Base-by-base conservation (phyloP, 1,140 invertebrate species). In the Diachasma alloeum region DNA sequence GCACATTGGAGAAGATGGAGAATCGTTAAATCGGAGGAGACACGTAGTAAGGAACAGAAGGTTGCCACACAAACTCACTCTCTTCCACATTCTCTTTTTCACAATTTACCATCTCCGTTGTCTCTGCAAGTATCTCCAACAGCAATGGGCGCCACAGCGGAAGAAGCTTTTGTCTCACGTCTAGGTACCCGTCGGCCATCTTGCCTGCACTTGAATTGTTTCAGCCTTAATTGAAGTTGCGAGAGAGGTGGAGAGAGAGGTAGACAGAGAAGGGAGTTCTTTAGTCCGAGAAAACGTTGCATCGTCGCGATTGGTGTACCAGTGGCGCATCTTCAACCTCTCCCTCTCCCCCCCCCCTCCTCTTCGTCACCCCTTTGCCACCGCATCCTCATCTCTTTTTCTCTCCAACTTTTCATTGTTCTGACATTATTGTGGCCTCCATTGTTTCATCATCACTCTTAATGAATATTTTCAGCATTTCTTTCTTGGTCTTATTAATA, bases 121-220 rank as follows among this genome's bases (percentile, higher is more conserved):
- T 63, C 79, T 74, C 37, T 73, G 67, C 69, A 42, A 68, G 73
- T 75, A 69, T 22, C 63, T 73, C 46, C 59, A 63, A 63, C 59
- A 63, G 59, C 59, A 63, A 63, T 63, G 59, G 59, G 59, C 53
- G 37, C 31, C 37, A 8, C 46, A 68, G 71, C 19, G 36, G 36
- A 31, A 59, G 72, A 37, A 63, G 24, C 68, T 77, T 74, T 74
- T 75, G 36, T 74, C 69, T 75, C 56, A 24, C 59, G 24, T 24
- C 24, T 26, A 26, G 11, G 59, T 24, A 26, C n/a, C 68, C 24
- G 72, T 67, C 74, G 63, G 79, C 76, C 76, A 74, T 78, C 79
- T 72, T 75, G 69, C 59, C 80, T 79, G 82, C 80, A 85, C 84
- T 84, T 84, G 80, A 84, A 85, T 84, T 85, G 81, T 84, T 85